These are phyloP conservation scores for Gryllus bimaculatus DNA, from an alignment of 1,140 invertebrate genomes.

Conservation along the genomic window DNA sequence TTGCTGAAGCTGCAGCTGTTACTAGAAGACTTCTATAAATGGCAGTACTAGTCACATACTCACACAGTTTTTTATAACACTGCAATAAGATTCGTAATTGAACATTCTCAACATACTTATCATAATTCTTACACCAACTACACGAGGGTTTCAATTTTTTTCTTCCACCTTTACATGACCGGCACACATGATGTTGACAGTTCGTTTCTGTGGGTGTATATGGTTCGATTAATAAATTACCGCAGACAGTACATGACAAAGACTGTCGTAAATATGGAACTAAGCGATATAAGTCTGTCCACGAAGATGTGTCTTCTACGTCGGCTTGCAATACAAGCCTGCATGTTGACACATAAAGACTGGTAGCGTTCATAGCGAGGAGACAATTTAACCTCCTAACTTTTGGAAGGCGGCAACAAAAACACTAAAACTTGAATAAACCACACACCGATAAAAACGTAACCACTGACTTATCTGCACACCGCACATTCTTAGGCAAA, in stretches of 20 bases:
- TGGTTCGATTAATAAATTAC: constrained; percentile 70
- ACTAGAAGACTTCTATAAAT: constrained; percentile 51
- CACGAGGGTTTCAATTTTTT: constrained; percentile 78
- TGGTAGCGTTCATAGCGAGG: constrained; percentile 66
- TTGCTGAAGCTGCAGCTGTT: constrained; percentile 31
- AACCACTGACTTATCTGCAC: too few species aligned
- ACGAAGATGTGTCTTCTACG: constrained; percentile 55
- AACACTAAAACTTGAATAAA: too few species aligned
- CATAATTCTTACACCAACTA: constrained; percentile 74
- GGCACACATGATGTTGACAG: constrained; percentile 82
- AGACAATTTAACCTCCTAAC: too few species aligned
- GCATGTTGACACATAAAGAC: constrained; percentile 73
- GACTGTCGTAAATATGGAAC: constrained; percentile 76
- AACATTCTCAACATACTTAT: constrained; percentile 73
- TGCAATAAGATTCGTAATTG: constrained; percentile 68
- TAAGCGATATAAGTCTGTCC: constrained; percentile 70
- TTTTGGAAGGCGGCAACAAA: too few species aligned
- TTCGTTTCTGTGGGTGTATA: constrained; percentile 67
- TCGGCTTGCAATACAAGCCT: constrained; percentile 64
- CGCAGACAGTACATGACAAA: constrained; percentile 80
- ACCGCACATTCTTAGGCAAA: too few species aligned
- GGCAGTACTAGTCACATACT: constrained; percentile 62
- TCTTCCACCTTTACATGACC: constrained; percentile 67
- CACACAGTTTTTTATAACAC: constrained; percentile 81
- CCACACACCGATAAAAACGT: too few species aligned